These are phyloP conservation scores for Peromyscus californicus DNA, from an alignment of 2,113 vertebrate genomes.

Conservation along the genomic window DNA sequence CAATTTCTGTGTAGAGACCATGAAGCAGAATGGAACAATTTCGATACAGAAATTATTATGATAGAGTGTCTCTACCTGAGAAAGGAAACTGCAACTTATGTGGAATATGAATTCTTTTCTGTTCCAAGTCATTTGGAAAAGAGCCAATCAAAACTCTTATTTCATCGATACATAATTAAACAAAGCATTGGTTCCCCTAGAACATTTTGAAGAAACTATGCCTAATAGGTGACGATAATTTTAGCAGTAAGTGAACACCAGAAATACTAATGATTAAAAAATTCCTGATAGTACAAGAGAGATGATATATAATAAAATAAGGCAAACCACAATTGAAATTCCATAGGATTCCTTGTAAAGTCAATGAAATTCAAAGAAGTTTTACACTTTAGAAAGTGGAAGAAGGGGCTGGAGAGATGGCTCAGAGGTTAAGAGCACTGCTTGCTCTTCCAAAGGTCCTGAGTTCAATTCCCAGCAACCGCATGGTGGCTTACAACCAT, in stretches of 20 bases:
- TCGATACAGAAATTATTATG: conserved; percentile 31
- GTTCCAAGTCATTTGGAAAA: conserved; percentile 42
- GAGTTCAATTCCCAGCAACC: too few relatives aligned
- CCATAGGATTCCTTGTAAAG: background rate
- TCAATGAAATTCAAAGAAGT: background rate
- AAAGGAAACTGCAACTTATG: background rate
- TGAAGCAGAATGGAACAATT: conserved; percentile 66
- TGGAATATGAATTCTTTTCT: conserved; percentile 15
- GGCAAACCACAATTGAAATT: conserved; percentile 26
- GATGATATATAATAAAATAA: background rate
- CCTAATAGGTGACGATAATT: background rate
- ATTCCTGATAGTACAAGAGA: background rate
- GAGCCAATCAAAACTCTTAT: background rate
- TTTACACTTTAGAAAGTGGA: background rate
- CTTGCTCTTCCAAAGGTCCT: too few relatives aligned
- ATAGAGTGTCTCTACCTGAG: background rate
- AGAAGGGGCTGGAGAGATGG: too few relatives aligned
- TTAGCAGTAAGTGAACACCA: conserved; percentile 4
- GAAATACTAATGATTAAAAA: conserved; percentile 10
- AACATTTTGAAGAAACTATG: conserved; percentile 18
- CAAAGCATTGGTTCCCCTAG: background rate
- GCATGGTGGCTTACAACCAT: too few relatives aligned
- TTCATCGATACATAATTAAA: conserved; percentile 25
- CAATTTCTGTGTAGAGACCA: conserved; percentile 45
- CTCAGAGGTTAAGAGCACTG: too few relatives aligned